Evolutionary conservation across 2,113 vertebrate genomes (phyloP).

Genomic region (Lates calcarifer): DNA sequence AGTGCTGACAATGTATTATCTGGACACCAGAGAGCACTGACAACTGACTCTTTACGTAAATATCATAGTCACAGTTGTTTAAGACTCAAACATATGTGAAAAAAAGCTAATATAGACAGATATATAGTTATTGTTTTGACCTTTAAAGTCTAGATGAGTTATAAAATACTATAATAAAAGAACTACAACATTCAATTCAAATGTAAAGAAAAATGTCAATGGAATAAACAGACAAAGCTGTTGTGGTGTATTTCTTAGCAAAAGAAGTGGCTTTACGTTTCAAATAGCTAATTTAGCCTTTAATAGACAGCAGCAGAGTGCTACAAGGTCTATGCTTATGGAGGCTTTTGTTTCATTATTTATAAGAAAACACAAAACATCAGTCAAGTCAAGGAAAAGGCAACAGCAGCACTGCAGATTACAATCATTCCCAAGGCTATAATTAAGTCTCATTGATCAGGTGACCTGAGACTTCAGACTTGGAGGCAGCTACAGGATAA

Average conservation of each 20-base stretch:
- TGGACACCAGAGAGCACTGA: background rate
- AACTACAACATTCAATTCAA: background rate
- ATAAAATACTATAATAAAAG: background rate
- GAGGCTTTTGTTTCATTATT: conserved; percentile 25
- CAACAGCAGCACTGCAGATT: conserved; percentile 42
- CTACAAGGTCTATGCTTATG: background rate
- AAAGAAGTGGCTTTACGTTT: background rate
- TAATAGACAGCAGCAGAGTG: background rate
- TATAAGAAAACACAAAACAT: conserved; percentile 15
- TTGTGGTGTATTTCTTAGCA: background rate
- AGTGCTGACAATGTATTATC: background rate
- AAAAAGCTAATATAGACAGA: background rate
- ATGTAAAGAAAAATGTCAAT: background rate
- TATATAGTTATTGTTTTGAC: background rate
- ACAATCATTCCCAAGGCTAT: conserved; percentile 58
- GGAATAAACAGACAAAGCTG: background rate
- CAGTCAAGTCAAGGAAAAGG: conserved; percentile 4
- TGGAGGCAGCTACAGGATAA: conserved; percentile 48
- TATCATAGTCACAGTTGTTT: background rate
- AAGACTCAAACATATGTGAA: background rate
- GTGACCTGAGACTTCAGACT: conserved; percentile 60
- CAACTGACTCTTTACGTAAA: background rate
- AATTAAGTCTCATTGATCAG: conserved; percentile 78
- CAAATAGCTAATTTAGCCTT: background rate
- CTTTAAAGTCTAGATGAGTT: background rate